Base-by-base conservation (phyloP, 2,797 vertebrate species). In the Caiman crocodilus region DNA sequence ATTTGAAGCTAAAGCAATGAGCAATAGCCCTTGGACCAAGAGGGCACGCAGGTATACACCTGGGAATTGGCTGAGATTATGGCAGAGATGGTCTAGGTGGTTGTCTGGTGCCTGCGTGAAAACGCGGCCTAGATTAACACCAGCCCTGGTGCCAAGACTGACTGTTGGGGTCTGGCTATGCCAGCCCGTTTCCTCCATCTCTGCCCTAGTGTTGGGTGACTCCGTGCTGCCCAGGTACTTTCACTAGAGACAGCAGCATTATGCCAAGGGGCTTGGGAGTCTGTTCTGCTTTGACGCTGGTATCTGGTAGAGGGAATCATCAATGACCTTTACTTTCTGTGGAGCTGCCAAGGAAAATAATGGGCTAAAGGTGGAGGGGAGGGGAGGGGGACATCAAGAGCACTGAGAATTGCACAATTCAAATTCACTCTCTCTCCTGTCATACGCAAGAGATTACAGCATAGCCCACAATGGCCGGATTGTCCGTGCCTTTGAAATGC, bases 81-180 rank as follows among this genome's bases (percentile, higher is more conserved):
- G 15, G 28, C 4, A 28, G 14, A 16, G 14, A n/a, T n/a, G 63
- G 63, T 28, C 28, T 8, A 28, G n/a, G 28, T 28, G 16, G n/a
- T n/a, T 64, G 11, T 25, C 73, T 1, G 65, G 13, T 5, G 12
- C 1, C 0, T 2, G 5, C 85, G 26, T 11, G 2, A 14, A 64
- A 12, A 75, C 50, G 0, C 6, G 2, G 14, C 78, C 42, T 0
- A 23, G 32, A 4, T 4, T 12, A 67, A 0, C 18, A 18, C 35
- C 0, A 7, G 8, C 28, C 63, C 63, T n/a, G 15, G n/a, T 17
- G 6, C 63, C 7, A 64, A 64, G 63, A 26, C 28, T 16, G 63
- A 30, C 8, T 17, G 16, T n/a, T 18, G 28, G 23, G 28, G 18
- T 65, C 30, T 65, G 16, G 64, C 64, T 65, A 25, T 16, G n/a